These are phyloP conservation scores for Dryococelus australis DNA, from an alignment of 2,888 invertebrate species.

Conservation along the genomic window DNA sequence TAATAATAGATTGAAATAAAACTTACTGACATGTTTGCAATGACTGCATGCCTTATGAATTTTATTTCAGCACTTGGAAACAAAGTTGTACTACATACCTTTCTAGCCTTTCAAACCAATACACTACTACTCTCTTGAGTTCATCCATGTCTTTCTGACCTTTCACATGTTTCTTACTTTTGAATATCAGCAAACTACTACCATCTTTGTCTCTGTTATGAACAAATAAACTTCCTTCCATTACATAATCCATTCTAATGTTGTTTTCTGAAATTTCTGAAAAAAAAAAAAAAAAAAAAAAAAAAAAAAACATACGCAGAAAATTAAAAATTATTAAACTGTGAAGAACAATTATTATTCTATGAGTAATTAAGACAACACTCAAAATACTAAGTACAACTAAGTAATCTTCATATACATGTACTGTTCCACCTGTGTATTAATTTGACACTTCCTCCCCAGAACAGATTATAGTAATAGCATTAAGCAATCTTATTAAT, in stretches of 20 bases:
- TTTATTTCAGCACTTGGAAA: no score
- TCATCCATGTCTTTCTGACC: slow-evolving; percentile 78
- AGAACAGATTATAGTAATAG: no score
- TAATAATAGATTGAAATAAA: no score
- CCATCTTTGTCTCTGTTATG: slow-evolving; percentile 84
- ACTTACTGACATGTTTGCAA: not conserved
- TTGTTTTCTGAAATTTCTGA: slow-evolving; percentile 74
- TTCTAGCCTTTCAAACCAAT: slow-evolving; percentile 84
- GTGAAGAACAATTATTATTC: no score
- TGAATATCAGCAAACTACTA: slow-evolving; percentile 77
- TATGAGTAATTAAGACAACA: no score
- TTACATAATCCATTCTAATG: slow-evolving; percentile 74
- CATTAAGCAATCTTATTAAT: no score
- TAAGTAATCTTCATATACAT: no score
- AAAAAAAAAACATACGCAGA: slow-evolving; percentile 51
- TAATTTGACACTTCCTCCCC: no score
- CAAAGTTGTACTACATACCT: slow-evolving; percentile 59
- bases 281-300: slow-evolving; percentile 53
- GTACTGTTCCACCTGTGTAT: no score
- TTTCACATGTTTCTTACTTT: slow-evolving; percentile 81
- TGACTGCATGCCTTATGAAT: no score
- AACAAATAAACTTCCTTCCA: slow-evolving; percentile 79
- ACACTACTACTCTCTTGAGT: slow-evolving; percentile 80
- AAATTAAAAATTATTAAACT: not conserved
- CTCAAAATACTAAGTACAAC: no score